Evolutionary conservation across 1,140 invertebrate genomes (phyloP), one percentile per base, ranked within the genome.

Genomic region (Megathymus violae): DNA sequence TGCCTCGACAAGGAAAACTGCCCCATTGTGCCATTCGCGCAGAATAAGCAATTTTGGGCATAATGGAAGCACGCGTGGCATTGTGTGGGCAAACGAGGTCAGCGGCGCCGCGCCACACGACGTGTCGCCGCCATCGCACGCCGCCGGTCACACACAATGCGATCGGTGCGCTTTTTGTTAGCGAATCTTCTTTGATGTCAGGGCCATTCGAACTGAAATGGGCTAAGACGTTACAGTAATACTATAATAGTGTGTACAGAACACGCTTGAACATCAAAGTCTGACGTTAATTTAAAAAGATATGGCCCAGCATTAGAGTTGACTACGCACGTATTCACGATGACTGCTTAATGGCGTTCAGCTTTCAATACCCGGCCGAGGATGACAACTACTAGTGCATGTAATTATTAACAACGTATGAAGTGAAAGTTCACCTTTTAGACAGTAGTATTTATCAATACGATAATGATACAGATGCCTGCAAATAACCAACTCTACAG

Each of bases 31-130:
- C 43, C 25, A 36, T 59, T 47, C 27, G 15, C 43, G 11, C 11
- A 36, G 51, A 54, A 54, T 54, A 59, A 59, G 43, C 56, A 59
- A 36, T 59, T 59, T 59, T 59, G 56, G 56, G 34, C 56, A 59
- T 59, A 59, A 59, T 59, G 43, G 27, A 59, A 47, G 43, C 43
- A 59, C 34, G 54, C 34, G 56, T 47, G 19, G 43, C 56, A 38
- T 47, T 59, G 54, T 59, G 54, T 44, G 54, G 48, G 15, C 16
- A 31, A 59, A 59, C 41, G 54, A 59, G 54, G 54, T 59, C 54
- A 59, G 41, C 27, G 46, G 54, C 54, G 54, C 54, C 27, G 27
- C 27, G 27, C 27, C 27, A 5, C 5, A 22, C n/a, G n/a, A n/a
- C n/a, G n/a, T n/a, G 27, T 31, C 27, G 7, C 3, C 27, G n/a